Evolutionary conservation across 2,888 invertebrate genomes (phyloP), one percentile per base, ranked within the genome.

Genomic region (Gandaritis pyraliata): DNA sequence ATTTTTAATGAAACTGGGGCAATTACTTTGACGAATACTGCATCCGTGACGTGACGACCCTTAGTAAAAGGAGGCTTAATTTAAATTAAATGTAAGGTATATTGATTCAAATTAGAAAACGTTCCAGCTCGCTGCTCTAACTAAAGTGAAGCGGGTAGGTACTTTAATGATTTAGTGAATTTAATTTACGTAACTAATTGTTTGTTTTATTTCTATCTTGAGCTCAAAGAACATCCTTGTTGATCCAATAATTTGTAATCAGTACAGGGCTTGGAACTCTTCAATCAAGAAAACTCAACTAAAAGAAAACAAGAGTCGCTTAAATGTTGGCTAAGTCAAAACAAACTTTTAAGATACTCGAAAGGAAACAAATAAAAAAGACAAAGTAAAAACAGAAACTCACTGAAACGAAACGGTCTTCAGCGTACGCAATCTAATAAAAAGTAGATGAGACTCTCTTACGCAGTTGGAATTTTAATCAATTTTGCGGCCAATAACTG

Each of bases 391-490:
- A 77, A 76, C 72, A 75, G 72, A 76, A 76, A 74, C 75, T 76
- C 72, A 67, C 68, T 73, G 72, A 74, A 79, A 76, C 73, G 74
- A 73, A 79, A 77, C 74, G 73, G 76, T 76, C 75, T 78, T 73
- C 78, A 76, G 70, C 69, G 75, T 77, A 75, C 77, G 78, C 78
- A 81, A 84, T 87, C 81, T 83, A 86, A 84, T 86, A 86, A 85
- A 85, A 85, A 85, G 82, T 83, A 80, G 80, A 84, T 74, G 80
- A 77, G 77, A 76, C 80, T 79, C 73, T 77, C 82, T 82, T 82
- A 87, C 87, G 83, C 83, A 81, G 81, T 76, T 70, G 80, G 88
- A 89, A 90, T 90, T 89, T 89, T 88, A 90, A 89, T 90, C 88
- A 90, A 88, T 87, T 87, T 85, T 85, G 87, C 76, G 88, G 86